Conservation (phyloP, 2,888 invertebrate genomes). For the Chymomyza caudatula region DNA sequence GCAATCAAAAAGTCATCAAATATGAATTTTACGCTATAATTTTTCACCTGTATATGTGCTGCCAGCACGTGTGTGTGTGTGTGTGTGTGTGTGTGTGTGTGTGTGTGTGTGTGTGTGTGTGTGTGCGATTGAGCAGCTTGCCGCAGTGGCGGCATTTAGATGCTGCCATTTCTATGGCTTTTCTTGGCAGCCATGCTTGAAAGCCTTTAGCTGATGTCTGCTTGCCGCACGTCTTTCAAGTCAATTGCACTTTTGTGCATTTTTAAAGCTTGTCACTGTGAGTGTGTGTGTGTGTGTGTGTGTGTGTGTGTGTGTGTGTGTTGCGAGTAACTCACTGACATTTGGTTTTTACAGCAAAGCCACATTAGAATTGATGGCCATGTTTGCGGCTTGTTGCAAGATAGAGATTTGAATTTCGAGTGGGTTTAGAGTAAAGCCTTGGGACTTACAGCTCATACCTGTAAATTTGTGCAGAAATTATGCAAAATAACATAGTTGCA, state of each 20-base stretch:
- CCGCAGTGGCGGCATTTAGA: slow-evolving; percentile 15
- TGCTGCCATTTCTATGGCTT: slow-evolving; percentile 25
- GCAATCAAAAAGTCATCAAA: slow-evolving; percentile 76
- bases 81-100: background rate
- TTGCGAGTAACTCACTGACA: slow-evolving; percentile 1
- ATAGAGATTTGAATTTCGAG: background rate
- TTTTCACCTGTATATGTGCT: slow-evolving; percentile 59
- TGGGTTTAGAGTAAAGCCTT: background rate
- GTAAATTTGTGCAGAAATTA: background rate
- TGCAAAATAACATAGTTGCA: background rate
- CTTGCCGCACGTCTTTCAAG: slow-evolving; percentile 44
- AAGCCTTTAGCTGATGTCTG: background rate
- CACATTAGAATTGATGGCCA: slow-evolving; percentile 7
- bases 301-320: slow-evolving; percentile 5
- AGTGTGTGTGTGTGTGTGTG: slow-evolving; percentile 2
- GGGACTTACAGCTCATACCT: background rate
- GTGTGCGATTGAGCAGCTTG: background rate
- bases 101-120: background rate
- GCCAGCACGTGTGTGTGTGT: background rate
- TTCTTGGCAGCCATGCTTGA: background rate
- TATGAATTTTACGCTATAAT: slow-evolving; percentile 75
- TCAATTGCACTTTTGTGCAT: slow-evolving; percentile 68
- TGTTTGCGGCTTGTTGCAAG: background rate
- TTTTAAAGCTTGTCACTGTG: slow-evolving; percentile 23
- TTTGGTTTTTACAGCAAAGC: background rate